phyloP scores from a whole-genome alignment of 2,797 vertebrate genomes.

The Heterohyrax brucei region DNA sequence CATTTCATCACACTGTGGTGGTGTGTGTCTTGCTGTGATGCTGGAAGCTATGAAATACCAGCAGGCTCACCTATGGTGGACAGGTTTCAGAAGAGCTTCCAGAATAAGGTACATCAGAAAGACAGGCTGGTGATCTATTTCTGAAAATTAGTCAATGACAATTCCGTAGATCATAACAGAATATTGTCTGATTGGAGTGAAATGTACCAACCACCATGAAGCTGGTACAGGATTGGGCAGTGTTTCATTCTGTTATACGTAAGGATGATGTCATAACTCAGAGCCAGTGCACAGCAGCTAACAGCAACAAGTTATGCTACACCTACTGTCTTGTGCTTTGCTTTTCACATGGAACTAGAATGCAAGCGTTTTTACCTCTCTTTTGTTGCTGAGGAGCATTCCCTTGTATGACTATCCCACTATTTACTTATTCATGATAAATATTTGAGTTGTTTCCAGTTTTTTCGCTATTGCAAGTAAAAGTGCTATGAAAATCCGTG shows the following conservation, averaged over 20 bases:
- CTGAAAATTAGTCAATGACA: neutral
- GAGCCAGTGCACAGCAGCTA: neutral
- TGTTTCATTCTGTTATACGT: neutral
- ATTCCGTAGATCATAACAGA: neutral
- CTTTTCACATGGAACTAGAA: conserved; percentile 4
- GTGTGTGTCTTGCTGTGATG: too few species aligned
- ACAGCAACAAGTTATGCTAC: neutral
- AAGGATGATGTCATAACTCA: neutral
- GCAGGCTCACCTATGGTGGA: too few species aligned
- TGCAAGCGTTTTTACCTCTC: neutral
- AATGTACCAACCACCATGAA: neutral
- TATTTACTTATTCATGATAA: neutral
- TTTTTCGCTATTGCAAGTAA: neutral
- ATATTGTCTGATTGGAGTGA: neutral
- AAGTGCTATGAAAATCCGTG: too few species aligned
- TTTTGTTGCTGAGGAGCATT: conserved; percentile 2
- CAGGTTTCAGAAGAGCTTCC: too few species aligned
- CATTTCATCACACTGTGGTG: too few species aligned
- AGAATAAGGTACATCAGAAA: too few species aligned
- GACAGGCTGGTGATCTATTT: too few species aligned
- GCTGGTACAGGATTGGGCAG: neutral
- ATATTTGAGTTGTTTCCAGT: conserved; percentile 43
- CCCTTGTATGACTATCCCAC: neutral
- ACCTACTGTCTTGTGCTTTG: neutral
- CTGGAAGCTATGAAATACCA: too few species aligned